Base-by-base conservation (phyloP, 2,113 vertebrate species). In the Rana temporaria region DNA sequence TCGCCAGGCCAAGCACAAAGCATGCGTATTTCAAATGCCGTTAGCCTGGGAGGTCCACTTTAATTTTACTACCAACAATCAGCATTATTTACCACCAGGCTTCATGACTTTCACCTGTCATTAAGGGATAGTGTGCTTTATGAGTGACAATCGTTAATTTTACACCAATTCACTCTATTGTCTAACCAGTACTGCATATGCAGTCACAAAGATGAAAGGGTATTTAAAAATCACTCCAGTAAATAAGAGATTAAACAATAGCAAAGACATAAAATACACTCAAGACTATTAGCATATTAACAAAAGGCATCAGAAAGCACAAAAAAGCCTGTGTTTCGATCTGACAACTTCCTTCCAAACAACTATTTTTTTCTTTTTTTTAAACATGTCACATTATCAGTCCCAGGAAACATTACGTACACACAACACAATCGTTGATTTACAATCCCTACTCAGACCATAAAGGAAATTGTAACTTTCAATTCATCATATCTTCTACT, bases 381-480 rank as follows among this genome's bases (percentile, higher is more conserved):
- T 79, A 75, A 86, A 76, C 84, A 53, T 79, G 69, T 82, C 59
- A 64, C 84, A 84, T 88, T 84, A 56, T n/a, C 85, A 78, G 62
- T 78, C 66, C 76, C 65, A 22, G 30, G 65, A 86, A 78, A 57
- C 67, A 84, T 75, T 75, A 75, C 5, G 79, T 78, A 53, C 24
- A 26, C 22, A 81, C 48, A 82, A 24, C 26, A 83, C 48, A 84
- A 20, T 72, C 0, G 86, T 79, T 57, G 22, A 79, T 38, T 82
- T 60, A 82, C 81, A 52, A 70, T 86, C 85, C 80, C 85, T 57
- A 82, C 56, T 56, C 67, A 84, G 15, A 78, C 85, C 85, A 66
- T 79, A 79, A 62, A 0, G 56, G 14, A 76, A 82, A 74, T 78
- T 71, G 86, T 63, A 55, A 78, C 75, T 42, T 74, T 55, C 80